A percentile compares a stretch with the other conserved stretches of the same genome.
phyloP scores from a whole-genome alignment of 2,113 vertebrate species.

The Hippolais icterina region DNA sequence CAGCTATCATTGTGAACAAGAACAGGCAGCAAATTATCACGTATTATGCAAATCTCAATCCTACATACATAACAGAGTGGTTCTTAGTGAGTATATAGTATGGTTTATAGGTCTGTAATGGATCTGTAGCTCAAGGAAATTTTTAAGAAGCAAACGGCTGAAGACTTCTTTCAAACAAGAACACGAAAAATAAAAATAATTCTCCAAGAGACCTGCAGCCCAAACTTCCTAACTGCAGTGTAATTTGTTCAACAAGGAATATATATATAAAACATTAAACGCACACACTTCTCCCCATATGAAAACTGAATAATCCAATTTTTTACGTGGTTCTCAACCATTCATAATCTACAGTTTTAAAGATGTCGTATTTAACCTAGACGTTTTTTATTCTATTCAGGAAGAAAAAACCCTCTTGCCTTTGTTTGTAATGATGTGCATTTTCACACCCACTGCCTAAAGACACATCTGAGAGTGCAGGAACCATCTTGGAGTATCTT shows the following conservation, averaged over 20 bases:
- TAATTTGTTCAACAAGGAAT: not conserved
- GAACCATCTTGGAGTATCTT: not conserved
- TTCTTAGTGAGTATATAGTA: not conserved
- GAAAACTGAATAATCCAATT: not conserved
- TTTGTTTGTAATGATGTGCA: not conserved
- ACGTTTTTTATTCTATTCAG: not conserved
- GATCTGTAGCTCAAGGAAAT: not conserved
- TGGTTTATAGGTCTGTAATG: not conserved
- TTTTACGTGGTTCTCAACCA: not conserved
- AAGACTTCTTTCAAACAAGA: not conserved
- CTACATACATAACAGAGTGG: not conserved
- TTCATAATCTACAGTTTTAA: not conserved
- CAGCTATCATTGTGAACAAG: not conserved
- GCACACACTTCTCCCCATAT: not conserved
- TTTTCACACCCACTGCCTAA: not conserved
- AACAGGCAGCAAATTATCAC: not conserved
- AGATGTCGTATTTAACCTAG: not conserved
- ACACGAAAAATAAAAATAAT: not conserved
- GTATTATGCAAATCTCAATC: not conserved
- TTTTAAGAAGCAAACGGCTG: not conserved
- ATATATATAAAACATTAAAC: not conserved
- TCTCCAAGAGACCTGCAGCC: not conserved
- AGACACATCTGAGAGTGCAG: not conserved
- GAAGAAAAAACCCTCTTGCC: not conserved
- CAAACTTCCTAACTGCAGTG: not conserved